Evolutionary conservation across 2,113 vertebrate species (phyloP).

Genomic region (Trachemys scripta): DNA sequence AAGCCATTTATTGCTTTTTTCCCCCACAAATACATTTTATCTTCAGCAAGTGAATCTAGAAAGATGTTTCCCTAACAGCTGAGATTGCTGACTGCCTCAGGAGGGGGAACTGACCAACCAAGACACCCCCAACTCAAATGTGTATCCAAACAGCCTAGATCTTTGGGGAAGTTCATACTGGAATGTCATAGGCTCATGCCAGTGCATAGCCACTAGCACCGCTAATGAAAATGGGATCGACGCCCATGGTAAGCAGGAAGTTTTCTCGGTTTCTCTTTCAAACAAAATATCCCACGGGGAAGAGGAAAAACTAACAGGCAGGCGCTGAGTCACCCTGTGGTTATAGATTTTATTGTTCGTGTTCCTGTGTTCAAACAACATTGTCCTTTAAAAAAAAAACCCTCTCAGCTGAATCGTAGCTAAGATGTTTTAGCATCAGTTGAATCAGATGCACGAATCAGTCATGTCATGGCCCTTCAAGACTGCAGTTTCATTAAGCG

Average conservation of each 20-base stretch:
- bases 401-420: not conserved
- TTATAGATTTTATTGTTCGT: not conserved
- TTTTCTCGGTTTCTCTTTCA: not conserved
- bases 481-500: not conserved
- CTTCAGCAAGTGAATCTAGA: not conserved
- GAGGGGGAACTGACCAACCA: not conserved
- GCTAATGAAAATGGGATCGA: not conserved
- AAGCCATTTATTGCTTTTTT: not conserved
- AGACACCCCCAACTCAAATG: not conserved
- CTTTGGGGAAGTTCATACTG: not conserved
- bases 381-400: not conserved
- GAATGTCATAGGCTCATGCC: not conserved
- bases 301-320: not conserved
- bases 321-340: not conserved
- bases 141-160: not conserved
- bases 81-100: not conserved
- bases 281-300: not conserved
- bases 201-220: not conserved
- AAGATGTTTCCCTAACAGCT: not conserved
- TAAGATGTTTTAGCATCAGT: not conserved
- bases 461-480: not conserved
- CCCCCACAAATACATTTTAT: slow-evolving; percentile 4
- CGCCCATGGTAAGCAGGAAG: not conserved
- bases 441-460: not conserved
- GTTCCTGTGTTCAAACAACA: not conserved